A percentile compares a stretch with the other conserved stretches of the same genome.
These are phyloP conservation scores for Platichthys flesus DNA, from an alignment of 2,113 vertebrate genomes.

Conservation along the genomic window DNA sequence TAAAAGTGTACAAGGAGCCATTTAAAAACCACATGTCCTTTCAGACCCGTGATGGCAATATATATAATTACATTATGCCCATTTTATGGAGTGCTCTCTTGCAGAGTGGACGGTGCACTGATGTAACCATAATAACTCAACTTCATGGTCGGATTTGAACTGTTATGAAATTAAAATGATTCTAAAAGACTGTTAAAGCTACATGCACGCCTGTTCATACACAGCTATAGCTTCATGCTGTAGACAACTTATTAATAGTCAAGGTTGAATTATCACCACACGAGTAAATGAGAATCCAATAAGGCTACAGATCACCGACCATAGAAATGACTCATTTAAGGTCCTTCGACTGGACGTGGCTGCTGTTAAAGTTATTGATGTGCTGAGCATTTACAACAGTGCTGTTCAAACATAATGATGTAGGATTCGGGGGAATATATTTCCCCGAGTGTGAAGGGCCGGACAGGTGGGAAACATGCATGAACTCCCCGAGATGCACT, in stretches of 20 bases:
- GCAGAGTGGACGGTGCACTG: neutral
- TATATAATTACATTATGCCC: neutral
- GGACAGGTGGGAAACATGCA: slow-evolving; percentile 30
- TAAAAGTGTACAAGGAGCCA: slow-evolving; percentile 60
- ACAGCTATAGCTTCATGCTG: slow-evolving; percentile 31
- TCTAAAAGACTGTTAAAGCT: neutral
- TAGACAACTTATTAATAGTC: slow-evolving; percentile 52
- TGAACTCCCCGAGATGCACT: slow-evolving; percentile 28
- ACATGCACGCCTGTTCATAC: neutral
- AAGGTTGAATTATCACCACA: slow-evolving; percentile 65
- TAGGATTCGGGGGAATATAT: slow-evolving; percentile 11
- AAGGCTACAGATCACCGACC: slow-evolving; percentile 20
- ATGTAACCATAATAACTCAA: neutral
- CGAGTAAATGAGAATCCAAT: slow-evolving; percentile 32
- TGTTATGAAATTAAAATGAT: neutral
- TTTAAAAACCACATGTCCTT: slow-evolving; percentile 48
- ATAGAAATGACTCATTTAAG: slow-evolving; percentile 43
- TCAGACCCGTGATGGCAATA: slow-evolving; percentile 13
- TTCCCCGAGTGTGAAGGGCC: slow-evolving; percentile 5
- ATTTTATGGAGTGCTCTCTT: neutral
- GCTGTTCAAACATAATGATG: slow-evolving; percentile 9
- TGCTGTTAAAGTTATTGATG: slow-evolving; percentile 29
- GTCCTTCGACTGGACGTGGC: slow-evolving; percentile 19
- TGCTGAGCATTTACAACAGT: slow-evolving; percentile 6
- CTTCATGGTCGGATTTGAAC: neutral